A percentile compares a stretch with the other conserved stretches of the same genome.
These are phyloP conservation scores for Chionis minor DNA, from an alignment of 2,113 vertebrate genomes.

Conservation along the genomic window DNA sequence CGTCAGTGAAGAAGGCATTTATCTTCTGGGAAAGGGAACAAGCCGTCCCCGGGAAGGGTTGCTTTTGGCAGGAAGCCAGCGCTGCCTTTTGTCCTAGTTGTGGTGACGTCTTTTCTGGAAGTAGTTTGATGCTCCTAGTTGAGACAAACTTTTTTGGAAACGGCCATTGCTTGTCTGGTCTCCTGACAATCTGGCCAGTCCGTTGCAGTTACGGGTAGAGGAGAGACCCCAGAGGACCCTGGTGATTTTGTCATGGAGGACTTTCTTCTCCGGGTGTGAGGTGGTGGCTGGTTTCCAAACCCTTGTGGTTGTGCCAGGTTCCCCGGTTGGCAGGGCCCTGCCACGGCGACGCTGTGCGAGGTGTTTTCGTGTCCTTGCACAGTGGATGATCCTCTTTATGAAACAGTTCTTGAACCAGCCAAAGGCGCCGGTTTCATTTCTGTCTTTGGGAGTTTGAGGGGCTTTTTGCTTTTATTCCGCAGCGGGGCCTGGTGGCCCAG, in stretches of 20 bases:
- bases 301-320: rapidly evolving
- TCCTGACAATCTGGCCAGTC: not conserved
- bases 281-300: not conserved
- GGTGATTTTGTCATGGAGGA: not conserved
- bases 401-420: not conserved
- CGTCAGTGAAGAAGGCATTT: not conserved
- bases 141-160: not conserved
- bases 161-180: not conserved
- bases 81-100: not conserved
- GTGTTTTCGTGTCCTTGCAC: not conserved
- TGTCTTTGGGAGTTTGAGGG: not conserved
- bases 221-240: not conserved
- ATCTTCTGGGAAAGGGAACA: not conserved
- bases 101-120: not conserved
- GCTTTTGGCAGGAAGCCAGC: not conserved
- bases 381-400: not conserved
- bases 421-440: not conserved
- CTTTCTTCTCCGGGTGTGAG: not conserved
- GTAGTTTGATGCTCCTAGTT: not conserved
- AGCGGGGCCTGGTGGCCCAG: not conserved
- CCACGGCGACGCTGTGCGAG: not conserved
- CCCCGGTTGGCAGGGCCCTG: not conserved
- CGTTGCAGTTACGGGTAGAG: not conserved
- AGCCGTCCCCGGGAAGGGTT: not conserved
- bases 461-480: rapidly evolving